Base-by-base conservation (phyloP, 1,140 invertebrate species). In the Charaxes varanes region DNA sequence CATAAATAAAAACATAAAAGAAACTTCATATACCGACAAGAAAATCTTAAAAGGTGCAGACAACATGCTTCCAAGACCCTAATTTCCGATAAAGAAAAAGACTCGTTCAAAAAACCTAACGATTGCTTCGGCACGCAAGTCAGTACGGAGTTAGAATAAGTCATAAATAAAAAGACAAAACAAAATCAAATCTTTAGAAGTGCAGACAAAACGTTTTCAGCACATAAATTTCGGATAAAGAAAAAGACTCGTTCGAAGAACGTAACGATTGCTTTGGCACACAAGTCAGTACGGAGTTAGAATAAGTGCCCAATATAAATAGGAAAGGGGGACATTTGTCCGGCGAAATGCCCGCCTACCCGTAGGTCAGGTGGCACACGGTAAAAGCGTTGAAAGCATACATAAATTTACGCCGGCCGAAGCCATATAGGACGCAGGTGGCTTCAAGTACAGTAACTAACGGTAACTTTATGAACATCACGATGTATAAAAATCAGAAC, bases 281-380 rank as follows among this genome's bases (percentile, higher is more conserved):
- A 52, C 28, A 40, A 50, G 51, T 43, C 52, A 48, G 53, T 54
- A 35, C 45, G 43, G 50, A 54, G 55, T 58, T 59, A 67, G 53
- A 65, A 61, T 67, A 71, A 69, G 64, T 64, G 59, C 54, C 62
- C 51, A 59, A 67, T 66, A 70, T 70, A 77, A 68, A 73, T 65
- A 66, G 49, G 62, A 63, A 58, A 55, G 66, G 54, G 52, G 57
- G 50, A 61, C 59, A 78, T 78, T 78, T 74, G 67, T 74, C 63
- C 69, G 53, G 58, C 57, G 56, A 71, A 71, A 72, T 64, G 69
- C 63, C 57, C 64, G 59, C 62, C 56, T 61, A n/a, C n/a, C n/a
- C n/a, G n/a, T n/a, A 78, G 73, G 78, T 78, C 78, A 82, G 76
- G 69, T 78, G 76, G 71, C 73, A 67, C 62, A 71, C 58, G 71